Conservation (phyloP, 2,113 vertebrate species). For the Condylura cristata region DNA sequence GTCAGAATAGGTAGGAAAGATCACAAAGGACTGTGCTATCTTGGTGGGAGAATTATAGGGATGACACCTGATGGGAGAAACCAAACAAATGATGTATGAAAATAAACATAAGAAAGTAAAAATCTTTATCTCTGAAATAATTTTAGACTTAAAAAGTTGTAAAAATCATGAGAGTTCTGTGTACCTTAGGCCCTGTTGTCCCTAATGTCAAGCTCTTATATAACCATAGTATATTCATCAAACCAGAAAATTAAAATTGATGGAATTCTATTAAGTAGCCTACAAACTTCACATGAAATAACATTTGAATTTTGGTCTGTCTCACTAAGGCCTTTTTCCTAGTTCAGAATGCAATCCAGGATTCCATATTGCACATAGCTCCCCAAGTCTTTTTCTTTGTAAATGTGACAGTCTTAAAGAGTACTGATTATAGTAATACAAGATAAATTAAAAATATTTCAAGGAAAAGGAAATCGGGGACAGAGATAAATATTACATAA, state of each 20-base stretch:
- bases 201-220: neutral
- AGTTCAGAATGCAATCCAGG: neutral
- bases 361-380: neutral
- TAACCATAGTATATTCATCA: neutral
- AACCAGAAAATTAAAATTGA: neutral
- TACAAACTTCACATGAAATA: neutral
- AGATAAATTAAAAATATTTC: slow-evolving; percentile 9
- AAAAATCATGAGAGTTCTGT: neutral
- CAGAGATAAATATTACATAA: neutral
- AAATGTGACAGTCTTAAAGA: neutral
- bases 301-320: neutral
- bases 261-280: neutral
- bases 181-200: neutral
- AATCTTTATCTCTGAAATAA: neutral
- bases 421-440: neutral
- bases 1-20: too few relatives aligned
- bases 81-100: too few relatives aligned
- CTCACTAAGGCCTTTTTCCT: neutral
- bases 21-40: too few relatives aligned
- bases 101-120: neutral
- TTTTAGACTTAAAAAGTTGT: neutral
- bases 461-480: neutral
- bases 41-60: too few relatives aligned
- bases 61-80: too few relatives aligned
- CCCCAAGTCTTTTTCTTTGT: neutral